A percentile compares a stretch with the other conserved stretches of the same genome.
Evolutionary conservation across 1,140 invertebrate genomes (phyloP).

Genomic region (Leptopilina clavipes): DNA sequence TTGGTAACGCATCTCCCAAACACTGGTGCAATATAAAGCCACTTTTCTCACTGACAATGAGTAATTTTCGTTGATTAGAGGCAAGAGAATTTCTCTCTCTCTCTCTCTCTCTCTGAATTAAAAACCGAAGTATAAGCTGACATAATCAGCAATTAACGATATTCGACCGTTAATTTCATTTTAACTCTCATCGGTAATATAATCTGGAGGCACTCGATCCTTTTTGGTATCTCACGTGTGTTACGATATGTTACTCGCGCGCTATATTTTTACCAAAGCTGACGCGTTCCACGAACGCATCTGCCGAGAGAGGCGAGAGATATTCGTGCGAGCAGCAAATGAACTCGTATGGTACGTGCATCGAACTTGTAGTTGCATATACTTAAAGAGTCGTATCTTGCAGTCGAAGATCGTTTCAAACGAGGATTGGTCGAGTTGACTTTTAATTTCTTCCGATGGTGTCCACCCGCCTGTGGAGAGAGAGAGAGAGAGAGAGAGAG

Average conservation of each 20-base stretch:
- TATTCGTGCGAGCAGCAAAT: constrained; percentile 43
- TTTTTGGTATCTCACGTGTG: constrained; percentile 24
- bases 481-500: too few species aligned
- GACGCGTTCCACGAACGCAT: constrained; percentile 34
- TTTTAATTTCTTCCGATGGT: constrained; percentile 48
- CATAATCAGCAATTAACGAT: constrained; percentile 32
- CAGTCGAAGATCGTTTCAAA: constrained; percentile 36
- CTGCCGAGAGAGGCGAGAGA: not conserved
- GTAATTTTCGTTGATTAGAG: too few species aligned
- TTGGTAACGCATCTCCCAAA: too few species aligned
- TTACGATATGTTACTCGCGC: constrained; percentile 20
- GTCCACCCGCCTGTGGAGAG: constrained; percentile 33
- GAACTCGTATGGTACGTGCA: constrained; percentile 48
- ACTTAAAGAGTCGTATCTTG: constrained; percentile 42
- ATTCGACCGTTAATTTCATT: constrained; percentile 33
- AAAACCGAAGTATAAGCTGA: not conserved
- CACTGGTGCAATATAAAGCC: too few species aligned
- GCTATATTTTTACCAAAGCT: constrained; percentile 26
- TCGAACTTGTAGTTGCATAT: constrained; percentile 45
- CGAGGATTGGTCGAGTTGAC: constrained; percentile 49
- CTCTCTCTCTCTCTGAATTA: not conserved
- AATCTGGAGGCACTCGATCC: constrained; percentile 21
- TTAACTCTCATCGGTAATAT: not conserved
- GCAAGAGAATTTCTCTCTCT: not conserved
- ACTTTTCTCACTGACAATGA: too few species aligned